Conservation (phyloP, 2,797 vertebrate genomes). For the Tiaroga cobitis region DNA sequence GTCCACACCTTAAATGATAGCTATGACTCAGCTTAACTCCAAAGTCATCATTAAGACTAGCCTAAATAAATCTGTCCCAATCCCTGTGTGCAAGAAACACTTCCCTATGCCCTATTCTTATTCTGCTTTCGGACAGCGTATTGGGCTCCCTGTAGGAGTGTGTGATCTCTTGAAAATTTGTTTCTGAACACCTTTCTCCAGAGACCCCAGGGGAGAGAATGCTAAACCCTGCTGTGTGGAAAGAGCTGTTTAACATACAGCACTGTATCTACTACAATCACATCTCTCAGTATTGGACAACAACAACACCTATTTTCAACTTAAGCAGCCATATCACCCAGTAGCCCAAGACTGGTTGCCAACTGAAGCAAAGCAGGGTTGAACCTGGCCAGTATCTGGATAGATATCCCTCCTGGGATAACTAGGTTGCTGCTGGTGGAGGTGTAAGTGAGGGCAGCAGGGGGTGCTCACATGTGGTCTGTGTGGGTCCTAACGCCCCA, state of each 20-base stretch:
- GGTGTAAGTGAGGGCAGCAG: too few relatives aligned
- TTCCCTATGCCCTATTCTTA: not conserved
- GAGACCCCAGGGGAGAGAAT: constrained; percentile 40
- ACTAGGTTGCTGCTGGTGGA: too few relatives aligned
- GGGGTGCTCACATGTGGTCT: too few relatives aligned
- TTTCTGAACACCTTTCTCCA: constrained; percentile 53
- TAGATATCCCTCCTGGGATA: too few relatives aligned
- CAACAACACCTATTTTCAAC: not conserved
- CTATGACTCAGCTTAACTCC: not conserved
- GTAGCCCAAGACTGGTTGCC: too few relatives aligned
- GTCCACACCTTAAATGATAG: not conserved
- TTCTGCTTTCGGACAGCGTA: not conserved
- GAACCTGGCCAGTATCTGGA: too few relatives aligned
- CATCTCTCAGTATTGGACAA: not conserved
- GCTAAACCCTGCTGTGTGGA: constrained; percentile 49
- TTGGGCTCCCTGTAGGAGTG: not conserved
- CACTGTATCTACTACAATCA: not conserved
- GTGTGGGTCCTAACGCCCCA: too few relatives aligned
- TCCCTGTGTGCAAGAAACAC: not conserved
- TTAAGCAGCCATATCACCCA: not conserved
- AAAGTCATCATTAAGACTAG: not conserved
- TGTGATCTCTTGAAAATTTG: constrained; percentile 35
- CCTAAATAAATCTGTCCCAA: not conserved
- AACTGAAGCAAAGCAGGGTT: too few relatives aligned
- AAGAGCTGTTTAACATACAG: constrained; percentile 39